Conservation (phyloP, 1,140 invertebrate species). For the Drosophila sucinea region DNA sequence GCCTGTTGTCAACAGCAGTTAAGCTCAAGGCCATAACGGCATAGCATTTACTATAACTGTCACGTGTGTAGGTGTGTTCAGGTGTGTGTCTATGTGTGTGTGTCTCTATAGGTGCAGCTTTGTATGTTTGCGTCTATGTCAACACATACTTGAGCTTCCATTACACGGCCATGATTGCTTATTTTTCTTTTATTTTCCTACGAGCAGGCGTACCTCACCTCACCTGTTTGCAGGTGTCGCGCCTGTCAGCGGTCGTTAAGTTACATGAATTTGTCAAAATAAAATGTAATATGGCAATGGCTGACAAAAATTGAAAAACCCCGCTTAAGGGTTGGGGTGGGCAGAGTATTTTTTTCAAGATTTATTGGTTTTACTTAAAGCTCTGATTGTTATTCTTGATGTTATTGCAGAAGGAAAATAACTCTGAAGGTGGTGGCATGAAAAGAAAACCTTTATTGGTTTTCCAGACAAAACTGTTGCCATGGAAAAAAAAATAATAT, state of each 20-base stretch:
- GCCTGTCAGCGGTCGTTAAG: conserved; percentile 63
- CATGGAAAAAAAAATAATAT: not conserved
- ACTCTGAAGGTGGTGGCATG: not conserved
- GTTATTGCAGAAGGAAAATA: conserved; percentile 4
- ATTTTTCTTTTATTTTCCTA: conserved; percentile 43
- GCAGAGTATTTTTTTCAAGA: not conserved
- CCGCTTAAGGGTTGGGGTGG: conserved; percentile 1
- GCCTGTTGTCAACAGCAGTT: conserved; percentile 75
- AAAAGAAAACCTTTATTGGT: not conserved
- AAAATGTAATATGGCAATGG: conserved; percentile 51
- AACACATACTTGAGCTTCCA: conserved; percentile 78
- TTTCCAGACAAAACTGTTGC: not conserved
- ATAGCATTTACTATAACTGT: conserved; percentile 66
- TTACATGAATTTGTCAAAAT: conserved; percentile 67
- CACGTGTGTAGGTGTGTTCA: conserved; percentile 45
- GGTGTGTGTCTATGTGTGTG: conserved; percentile 6
- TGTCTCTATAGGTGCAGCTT: conserved; percentile 7
- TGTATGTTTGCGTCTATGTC: conserved; percentile 54
- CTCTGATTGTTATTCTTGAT: conserved; percentile 8
- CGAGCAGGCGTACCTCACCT: not conserved
- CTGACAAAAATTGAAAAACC: conserved; percentile 43
- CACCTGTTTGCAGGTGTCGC: conserved; percentile 55
- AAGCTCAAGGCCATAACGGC: conserved; percentile 76
- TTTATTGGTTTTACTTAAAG: conserved; percentile 9
- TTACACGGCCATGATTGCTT: conserved; percentile 78